Base-by-base conservation (phyloP, 2,113 vertebrate genomes). In the Caranx melampygus region DNA sequence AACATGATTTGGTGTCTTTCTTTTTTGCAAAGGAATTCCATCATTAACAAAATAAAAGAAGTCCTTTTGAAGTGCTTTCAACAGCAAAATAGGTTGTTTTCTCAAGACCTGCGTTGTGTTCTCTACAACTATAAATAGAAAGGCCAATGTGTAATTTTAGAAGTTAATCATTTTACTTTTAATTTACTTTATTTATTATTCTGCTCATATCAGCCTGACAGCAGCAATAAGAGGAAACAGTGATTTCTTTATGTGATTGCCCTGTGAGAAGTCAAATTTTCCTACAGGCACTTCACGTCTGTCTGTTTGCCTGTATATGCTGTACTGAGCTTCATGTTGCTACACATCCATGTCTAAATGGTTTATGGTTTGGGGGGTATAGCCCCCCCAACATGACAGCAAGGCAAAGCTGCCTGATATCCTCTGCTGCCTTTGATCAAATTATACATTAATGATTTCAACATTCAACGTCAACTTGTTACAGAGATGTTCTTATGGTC, bases 151-250 rank as follows among this genome's bases (percentile, higher is more conserved):
- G 45, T 60, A 68, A 81, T 74, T 82, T 84, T 67, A 73, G 57
- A 61, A 34, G 54, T 60, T 34, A 80, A 83, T 78, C 31, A 67
- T 84, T 77, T 71, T 37, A 37, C 18, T 51, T 20, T 66, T 45
- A 6, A 66, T 72, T 81, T 72, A 61, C 21, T 86, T 88, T 87
- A 65, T 81, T 83, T 78, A 35, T 79, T 75, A 49, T 71, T 75
- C 66, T 42, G 26, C 62, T 81, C 5, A 8, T 76, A 75, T 81
- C 78, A 76, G 37, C 68, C 75, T 20, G 31, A 78, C 47, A 59
- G 44, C 68, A 82, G 63, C 9, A 75, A 78, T 72, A 86, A 86
- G 65, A 74, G 62, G 42, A 85, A 90, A 87, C 54, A 85, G 58
- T 72, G 54, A 72, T 79, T 80, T 87, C 73, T 86, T 77, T 75